Percentiles rank a stretch among this genome's conserved stretches.
phyloP scores from a whole-genome alignment of 2,113 vertebrate species.

The Prochilodus magdalenae region DNA sequence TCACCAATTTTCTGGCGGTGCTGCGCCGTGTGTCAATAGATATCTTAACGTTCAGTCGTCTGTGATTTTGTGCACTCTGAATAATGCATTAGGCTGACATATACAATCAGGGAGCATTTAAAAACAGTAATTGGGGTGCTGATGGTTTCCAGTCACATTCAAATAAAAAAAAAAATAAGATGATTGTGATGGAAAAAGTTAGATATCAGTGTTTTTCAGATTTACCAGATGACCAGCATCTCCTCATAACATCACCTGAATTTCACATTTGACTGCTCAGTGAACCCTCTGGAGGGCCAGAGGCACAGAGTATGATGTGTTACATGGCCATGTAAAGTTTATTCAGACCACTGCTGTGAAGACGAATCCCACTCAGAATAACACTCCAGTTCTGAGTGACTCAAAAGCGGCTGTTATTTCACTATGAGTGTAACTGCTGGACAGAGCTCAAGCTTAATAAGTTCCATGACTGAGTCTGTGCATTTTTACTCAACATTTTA shows the following conservation, averaged over 20 bases:
- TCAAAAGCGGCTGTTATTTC: neutral
- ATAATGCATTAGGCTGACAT: slow-evolving; percentile 3
- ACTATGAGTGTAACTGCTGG: neutral
- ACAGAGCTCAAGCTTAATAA: neutral
- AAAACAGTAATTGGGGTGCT: neutral
- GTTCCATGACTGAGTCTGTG: neutral
- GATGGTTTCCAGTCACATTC: neutral
- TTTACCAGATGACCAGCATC: slow-evolving; percentile 3
- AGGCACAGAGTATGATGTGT: neutral
- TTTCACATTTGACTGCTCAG: slow-evolving; percentile 2
- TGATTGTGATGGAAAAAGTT: neutral
- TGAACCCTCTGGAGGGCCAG: neutral
- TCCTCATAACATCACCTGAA: slow-evolving; percentile 1
- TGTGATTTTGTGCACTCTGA: neutral
- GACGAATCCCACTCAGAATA: neutral
- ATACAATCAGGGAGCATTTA: neutral
- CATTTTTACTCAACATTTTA: neutral
- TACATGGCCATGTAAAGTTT: slow-evolving; percentile 13
- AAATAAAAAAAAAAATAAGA: neutral
- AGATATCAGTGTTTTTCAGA: neutral
- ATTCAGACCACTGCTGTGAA: slow-evolving; percentile 6
- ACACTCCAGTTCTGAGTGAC: neutral
- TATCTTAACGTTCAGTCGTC: neutral
- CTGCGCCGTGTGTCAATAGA: neutral
- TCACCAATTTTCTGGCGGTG: slow-evolving; percentile 9